phyloP scores from a whole-genome alignment of 2,888 invertebrate genomes.

The Unio pictorum region DNA sequence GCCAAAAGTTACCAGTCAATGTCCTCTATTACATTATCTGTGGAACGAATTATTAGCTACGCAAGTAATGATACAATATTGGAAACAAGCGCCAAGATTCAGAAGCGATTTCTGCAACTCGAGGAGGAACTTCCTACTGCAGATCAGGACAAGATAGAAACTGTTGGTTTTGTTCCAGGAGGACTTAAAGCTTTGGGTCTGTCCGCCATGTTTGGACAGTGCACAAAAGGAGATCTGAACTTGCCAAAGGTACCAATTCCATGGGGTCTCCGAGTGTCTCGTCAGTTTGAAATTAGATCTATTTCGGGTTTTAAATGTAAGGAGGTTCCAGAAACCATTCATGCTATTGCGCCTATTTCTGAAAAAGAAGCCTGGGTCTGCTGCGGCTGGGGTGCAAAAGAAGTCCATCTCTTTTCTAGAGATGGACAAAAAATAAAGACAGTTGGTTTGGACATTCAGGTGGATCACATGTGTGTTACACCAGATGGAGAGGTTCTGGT shows the following conservation, averaged over 20 bases:
- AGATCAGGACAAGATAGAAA: constrained; percentile 26
- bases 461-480: constrained; percentile 40
- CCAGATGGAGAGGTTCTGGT: constrained; percentile 38
- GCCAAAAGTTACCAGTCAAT: constrained; percentile 31
- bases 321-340: constrained; percentile 36
- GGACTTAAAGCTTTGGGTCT: constrained; percentile 32
- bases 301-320: constrained; percentile 32
- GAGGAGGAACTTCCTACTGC: constrained; percentile 41
- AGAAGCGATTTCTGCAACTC: constrained; percentile 40
- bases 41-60: constrained; percentile 40
- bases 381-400: constrained; percentile 47
- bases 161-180: constrained; percentile 41
- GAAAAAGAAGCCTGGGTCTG: constrained; percentile 45
- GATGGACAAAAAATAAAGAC: constrained; percentile 37
- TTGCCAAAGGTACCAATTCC: constrained; percentile 41
- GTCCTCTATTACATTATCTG: constrained; percentile 35
- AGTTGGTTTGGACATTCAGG: constrained; percentile 39
- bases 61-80: constrained; percentile 41
- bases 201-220: constrained; percentile 41
- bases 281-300: constrained; percentile 41
- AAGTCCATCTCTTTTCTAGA: constrained; percentile 35
- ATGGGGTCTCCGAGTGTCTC: constrained; percentile 44
- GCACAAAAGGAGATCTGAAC: constrained; percentile 38
- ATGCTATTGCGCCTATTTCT: constrained; percentile 45
- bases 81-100: constrained; percentile 33